A percentile compares a stretch with the other conserved stretches of the same genome.
phyloP scores from a whole-genome alignment of 2,797 vertebrate genomes.

The Leontopithecus rosalia region DNA sequence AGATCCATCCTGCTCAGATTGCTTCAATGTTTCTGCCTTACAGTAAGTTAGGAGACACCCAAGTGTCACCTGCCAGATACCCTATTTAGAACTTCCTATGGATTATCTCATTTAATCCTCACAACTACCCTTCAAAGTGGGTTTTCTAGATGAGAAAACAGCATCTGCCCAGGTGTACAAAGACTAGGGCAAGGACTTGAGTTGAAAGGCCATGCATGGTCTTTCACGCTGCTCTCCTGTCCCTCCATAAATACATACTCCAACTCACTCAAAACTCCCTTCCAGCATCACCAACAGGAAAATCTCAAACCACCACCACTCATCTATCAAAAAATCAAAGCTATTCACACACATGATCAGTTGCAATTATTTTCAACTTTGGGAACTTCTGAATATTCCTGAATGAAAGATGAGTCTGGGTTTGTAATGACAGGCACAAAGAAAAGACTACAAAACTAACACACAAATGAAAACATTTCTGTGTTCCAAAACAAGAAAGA shows the following conservation, averaged over 20 bases:
- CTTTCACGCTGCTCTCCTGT: not conserved
- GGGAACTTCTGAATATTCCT: constrained; percentile 57
- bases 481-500: constrained; percentile 68
- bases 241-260: not conserved
- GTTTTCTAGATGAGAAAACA: not conserved
- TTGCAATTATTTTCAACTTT: constrained; percentile 56
- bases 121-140: not conserved
- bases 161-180: not conserved
- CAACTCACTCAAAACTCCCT: not conserved
- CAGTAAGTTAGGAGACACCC: not conserved
- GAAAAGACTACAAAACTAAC: constrained; percentile 55
- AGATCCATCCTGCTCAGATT: not conserved
- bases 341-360: not conserved
- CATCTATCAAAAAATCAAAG: not conserved
- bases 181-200: not conserved
- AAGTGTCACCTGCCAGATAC: not conserved
- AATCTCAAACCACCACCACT: not conserved
- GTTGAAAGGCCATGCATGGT: not conserved
- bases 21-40: not conserved
- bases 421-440: constrained; percentile 61
- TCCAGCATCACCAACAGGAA: not conserved
- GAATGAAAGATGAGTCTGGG: constrained; percentile 32
- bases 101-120: not conserved
- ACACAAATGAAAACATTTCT: constrained; percentile 74
- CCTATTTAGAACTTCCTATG: not conserved